Evolutionary conservation across 1,140 invertebrate species (phyloP), one percentile per base, ranked within the genome.

Genomic region (Pogonomyrmex barbatus): DNA sequence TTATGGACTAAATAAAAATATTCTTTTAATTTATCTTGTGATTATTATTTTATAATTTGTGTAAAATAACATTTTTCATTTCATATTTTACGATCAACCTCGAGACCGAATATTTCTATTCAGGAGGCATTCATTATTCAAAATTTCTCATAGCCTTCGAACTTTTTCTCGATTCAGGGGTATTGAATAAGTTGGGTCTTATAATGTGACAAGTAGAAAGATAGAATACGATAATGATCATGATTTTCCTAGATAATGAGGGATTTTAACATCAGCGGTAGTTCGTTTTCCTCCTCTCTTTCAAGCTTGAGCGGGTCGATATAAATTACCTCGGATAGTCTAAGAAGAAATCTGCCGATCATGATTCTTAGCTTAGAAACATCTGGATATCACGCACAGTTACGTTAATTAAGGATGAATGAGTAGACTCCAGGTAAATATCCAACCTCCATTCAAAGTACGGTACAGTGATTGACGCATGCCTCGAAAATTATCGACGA

Each of bases 351-450:
- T 81, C 58, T 85, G 71, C n/a, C 58, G 14, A 83, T 90, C 76
- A 82, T 17, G 63, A 76, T 82, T 56, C 52, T 71, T 54, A 78
- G 70, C 24, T 24, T 54, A 67, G 60, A 86, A 86, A 88, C 81
- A 84, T 62, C 68, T 85, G 81, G n/a, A 87, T 86, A 82, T 73
- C 67, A 78, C 62, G 60, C 58, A 90, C 86, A 86, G 88, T 90
- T 88, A 86, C 73, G 58, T 90, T 90, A 88, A 90, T 90, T 89
- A 88, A 78, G 67, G 87, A 85, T 88, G 86, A 54, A 87, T 87
- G 87, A 89, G 65, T 79, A 82, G 54, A 63, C 71, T 71, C 30
- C 63, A 50, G 60, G 42, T 52, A 76, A 88, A 62, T 65, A 70
- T 70, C 79, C 79, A 65, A 76, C 39, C 76, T 65, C 42, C 12